Evolutionary conservation across 2,888 invertebrate species (phyloP).

Genomic region (Scaptomyza reducta): DNA sequence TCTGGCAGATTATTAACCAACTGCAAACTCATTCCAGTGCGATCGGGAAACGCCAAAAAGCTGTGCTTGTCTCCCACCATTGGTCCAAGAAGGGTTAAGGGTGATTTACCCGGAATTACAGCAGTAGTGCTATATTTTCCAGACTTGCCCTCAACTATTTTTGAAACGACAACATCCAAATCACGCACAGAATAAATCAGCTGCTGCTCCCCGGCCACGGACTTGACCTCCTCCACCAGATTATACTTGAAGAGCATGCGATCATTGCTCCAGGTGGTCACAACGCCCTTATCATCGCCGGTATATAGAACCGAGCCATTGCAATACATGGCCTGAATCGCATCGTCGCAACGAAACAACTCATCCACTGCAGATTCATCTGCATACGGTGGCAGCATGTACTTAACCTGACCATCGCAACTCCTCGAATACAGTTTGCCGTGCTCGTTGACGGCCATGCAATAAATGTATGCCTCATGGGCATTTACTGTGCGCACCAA

Average conservation of each 20-base stretch:
- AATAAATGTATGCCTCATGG: slow-evolving; percentile 83
- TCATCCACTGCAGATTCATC: slow-evolving; percentile 69
- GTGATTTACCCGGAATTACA: slow-evolving; percentile 82
- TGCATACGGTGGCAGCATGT: slow-evolving; percentile 77
- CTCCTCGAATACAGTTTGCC: slow-evolving; percentile 84
- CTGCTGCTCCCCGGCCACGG: slow-evolving; percentile 80
- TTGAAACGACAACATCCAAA: slow-evolving; percentile 82
- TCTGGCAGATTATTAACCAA: slow-evolving; percentile 76
- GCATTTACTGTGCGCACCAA: slow-evolving; percentile 77
- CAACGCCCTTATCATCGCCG: slow-evolving; percentile 84
- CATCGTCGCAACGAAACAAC: slow-evolving; percentile 80
- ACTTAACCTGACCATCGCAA: slow-evolving; percentile 83
- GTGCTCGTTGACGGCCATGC: slow-evolving; percentile 78
- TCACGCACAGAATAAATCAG: slow-evolving; percentile 83
- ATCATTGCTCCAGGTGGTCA: slow-evolving; percentile 83
- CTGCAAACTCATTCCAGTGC: slow-evolving; percentile 81
- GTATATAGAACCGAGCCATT: slow-evolving; percentile 80
- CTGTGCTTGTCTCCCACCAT: slow-evolving; percentile 69
- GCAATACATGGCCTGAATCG: slow-evolving; percentile 82
- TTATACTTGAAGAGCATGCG: slow-evolving; percentile 83
- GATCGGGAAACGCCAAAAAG: slow-evolving; percentile 82
- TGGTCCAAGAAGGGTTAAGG: slow-evolving; percentile 81
- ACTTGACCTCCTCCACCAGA: slow-evolving; percentile 83
- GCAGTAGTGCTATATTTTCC: slow-evolving; percentile 83
- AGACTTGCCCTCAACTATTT: slow-evolving; percentile 77